Percentiles rank a stretch among this genome's conserved stretches.
Evolutionary conservation across 2,113 vertebrate species (phyloP).

Genomic region (Micromys minutus): DNA sequence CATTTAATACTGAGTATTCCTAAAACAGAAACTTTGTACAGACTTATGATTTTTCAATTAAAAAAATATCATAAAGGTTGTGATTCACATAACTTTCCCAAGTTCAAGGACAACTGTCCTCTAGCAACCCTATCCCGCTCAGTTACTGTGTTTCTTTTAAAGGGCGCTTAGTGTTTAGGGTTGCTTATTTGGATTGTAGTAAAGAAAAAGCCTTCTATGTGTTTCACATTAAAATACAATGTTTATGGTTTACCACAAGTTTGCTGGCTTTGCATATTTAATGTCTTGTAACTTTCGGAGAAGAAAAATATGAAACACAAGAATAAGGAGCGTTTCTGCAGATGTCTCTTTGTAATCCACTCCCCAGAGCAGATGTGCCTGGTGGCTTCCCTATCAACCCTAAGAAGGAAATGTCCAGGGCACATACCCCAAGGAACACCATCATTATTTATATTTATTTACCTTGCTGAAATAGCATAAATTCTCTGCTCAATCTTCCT

Average conservation of each 20-base stretch:
- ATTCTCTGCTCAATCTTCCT: constrained; percentile 13
- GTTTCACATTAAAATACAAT: constrained; percentile 76
- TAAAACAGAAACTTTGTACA: background rate
- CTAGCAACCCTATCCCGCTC: background rate
- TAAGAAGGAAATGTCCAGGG: background rate
- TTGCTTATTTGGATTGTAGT: constrained; percentile 25
- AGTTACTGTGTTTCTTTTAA: constrained; percentile 3
- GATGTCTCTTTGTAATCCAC: constrained; percentile 56
- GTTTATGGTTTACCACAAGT: constrained; percentile 72
- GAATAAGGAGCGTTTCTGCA: constrained; percentile 53
- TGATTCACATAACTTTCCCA: background rate
- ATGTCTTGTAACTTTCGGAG: constrained; percentile 61
- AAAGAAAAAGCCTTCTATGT: constrained; percentile 61
- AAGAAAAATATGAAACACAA: no score
- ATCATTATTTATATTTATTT: constrained; percentile 38
- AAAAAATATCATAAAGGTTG: background rate
- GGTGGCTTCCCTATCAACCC: background rate
- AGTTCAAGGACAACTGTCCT: constrained; percentile 8
- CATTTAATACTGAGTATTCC: background rate
- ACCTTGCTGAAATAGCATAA: constrained; percentile 12
- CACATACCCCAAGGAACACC: background rate
- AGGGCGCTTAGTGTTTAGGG: constrained; percentile 58
- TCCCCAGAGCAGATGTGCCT: constrained; percentile 31
- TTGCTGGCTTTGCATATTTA: constrained; percentile 74
- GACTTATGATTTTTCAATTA: background rate